phyloP scores from a whole-genome alignment of 92 coral and sea anemone species.

The Chrysogorgia sp. region DNA sequence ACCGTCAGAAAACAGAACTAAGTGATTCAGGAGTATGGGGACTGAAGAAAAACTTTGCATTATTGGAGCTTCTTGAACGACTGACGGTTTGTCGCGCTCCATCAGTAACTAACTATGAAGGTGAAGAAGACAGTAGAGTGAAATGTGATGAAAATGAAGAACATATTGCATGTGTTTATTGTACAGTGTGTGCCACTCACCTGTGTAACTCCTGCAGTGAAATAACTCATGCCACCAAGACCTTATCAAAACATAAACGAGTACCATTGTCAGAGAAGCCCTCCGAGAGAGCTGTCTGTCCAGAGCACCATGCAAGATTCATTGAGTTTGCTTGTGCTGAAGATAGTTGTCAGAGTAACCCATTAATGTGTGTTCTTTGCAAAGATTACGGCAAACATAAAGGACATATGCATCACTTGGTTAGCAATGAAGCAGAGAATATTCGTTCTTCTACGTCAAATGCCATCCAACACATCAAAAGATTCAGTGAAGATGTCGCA shows the following conservation, averaged over 20 bases:
- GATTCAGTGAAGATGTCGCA: constrained; percentile 90
- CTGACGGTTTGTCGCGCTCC: constrained; percentile 77
- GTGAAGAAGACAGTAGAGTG: constrained; percentile 65
- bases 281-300: constrained; percentile 83
- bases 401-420: constrained; percentile 91
- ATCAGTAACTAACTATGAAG: constrained; percentile 63
- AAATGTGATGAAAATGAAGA: constrained; percentile 98
- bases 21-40: constrained; percentile 99
- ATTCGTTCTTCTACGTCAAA: constrained; percentile 86
- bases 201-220: constrained; percentile 85
- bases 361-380: constrained; percentile 95
- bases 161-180: constrained; percentile 80
- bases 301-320: constrained; percentile 83
- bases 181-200: constrained; percentile 87
- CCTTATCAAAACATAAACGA: constrained; percentile 82
- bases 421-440: constrained; percentile 90
- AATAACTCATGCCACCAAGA: constrained; percentile 91
- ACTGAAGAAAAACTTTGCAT: constrained; percentile 93
- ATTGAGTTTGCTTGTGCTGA: constrained; percentile 96
- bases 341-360: constrained; percentile 82
- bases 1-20: constrained; percentile 91
- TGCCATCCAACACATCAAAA: constrained; percentile 91
- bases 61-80: constrained; percentile 87
- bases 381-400: constrained; percentile 97
- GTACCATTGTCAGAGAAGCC: constrained; percentile 96